Percentiles rank a stretch among this genome's conserved stretches.
These are phyloP conservation scores for Phoenicopterus ruber DNA, from an alignment of 2,113 vertebrate genomes.

Conservation along the genomic window DNA sequence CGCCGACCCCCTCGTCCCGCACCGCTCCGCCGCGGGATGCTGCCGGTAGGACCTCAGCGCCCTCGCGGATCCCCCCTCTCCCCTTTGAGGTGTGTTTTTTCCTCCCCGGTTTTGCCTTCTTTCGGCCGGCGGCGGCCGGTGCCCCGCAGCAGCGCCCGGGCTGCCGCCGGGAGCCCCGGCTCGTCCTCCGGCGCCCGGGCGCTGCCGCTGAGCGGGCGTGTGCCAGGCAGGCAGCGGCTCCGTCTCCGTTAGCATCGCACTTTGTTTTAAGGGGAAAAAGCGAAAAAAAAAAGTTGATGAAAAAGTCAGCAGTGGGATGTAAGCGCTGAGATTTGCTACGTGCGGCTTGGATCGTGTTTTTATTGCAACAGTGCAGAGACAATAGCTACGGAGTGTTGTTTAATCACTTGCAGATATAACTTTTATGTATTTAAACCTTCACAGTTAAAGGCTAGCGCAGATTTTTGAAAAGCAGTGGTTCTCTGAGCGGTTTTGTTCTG, in stretches of 20 bases:
- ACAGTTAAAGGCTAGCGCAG: not conserved
- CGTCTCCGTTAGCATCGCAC: not conserved
- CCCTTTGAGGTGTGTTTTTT: not conserved
- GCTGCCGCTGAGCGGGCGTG: not conserved
- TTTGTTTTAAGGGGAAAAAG: not conserved
- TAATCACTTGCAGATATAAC: conserved; percentile 68
- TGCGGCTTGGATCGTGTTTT: conserved; percentile 45
- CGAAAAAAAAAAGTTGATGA: not conserved
- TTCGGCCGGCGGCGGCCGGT: not conserved
- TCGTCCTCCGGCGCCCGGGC: not conserved
- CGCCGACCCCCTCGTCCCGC: not conserved
- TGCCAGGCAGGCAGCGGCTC: not conserved
- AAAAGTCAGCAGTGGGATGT: conserved; percentile 8
- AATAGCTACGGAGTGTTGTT: conserved; percentile 39
- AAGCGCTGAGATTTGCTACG: conserved; percentile 2
- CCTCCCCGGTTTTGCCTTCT: not conserved
- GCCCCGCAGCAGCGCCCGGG: not conserved
- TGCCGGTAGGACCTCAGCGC: not conserved
- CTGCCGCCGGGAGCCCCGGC: not conserved
- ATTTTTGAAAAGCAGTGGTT: not conserved
- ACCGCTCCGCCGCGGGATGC: not conserved
- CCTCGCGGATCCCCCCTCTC: not conserved
- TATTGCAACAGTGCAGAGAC: conserved; percentile 47
- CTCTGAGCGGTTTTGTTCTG: not conserved
- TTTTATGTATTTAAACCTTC: conserved; percentile 49